A percentile compares a stretch with the other conserved stretches of the same genome.
Evolutionary conservation across 1,140 invertebrate species (phyloP).

Genomic region (Aphidius gifuensis): DNA sequence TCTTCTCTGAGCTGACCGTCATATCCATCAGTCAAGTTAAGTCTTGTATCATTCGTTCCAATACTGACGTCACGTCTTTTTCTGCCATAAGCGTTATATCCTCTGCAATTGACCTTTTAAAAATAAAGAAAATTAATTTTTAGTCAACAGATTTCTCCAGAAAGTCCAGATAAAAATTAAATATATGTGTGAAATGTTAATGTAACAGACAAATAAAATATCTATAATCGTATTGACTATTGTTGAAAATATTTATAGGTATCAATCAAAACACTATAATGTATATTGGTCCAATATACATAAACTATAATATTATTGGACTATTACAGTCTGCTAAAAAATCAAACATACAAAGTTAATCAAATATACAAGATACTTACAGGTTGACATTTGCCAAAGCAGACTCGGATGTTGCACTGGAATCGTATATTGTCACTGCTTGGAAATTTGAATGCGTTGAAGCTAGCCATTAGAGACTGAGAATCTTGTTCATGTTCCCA

Average conservation of each 20-base stretch:
- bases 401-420: slow-evolving; percentile 93
- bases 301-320: too few relatives aligned
- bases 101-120: slow-evolving; percentile 82
- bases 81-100: slow-evolving; percentile 83
- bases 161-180: slow-evolving; percentile 13
- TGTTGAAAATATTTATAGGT: too few relatives aligned
- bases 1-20: slow-evolving; percentile 86
- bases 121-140: slow-evolving; percentile 12
- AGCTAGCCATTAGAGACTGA: slow-evolving; percentile 78
- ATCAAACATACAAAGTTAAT: too few relatives aligned
- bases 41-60: slow-evolving; percentile 58
- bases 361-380: slow-evolving; percentile 57
- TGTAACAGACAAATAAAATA: too few relatives aligned
- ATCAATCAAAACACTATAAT: neutral
- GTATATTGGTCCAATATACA: neutral
- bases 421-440: slow-evolving; percentile 91
- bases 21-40: slow-evolving; percentile 59
- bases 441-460: slow-evolving; percentile 95
- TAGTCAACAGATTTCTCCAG: neutral
- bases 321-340: too few relatives aligned
- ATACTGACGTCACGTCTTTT: slow-evolving; percentile 68
- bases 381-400: slow-evolving; percentile 92
- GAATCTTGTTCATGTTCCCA: slow-evolving; percentile 85
- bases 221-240: too few relatives aligned
- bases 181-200: too few relatives aligned